Base-by-base conservation (phyloP, 2,888 invertebrate genomes). In the Isoperla grammatica region DNA sequence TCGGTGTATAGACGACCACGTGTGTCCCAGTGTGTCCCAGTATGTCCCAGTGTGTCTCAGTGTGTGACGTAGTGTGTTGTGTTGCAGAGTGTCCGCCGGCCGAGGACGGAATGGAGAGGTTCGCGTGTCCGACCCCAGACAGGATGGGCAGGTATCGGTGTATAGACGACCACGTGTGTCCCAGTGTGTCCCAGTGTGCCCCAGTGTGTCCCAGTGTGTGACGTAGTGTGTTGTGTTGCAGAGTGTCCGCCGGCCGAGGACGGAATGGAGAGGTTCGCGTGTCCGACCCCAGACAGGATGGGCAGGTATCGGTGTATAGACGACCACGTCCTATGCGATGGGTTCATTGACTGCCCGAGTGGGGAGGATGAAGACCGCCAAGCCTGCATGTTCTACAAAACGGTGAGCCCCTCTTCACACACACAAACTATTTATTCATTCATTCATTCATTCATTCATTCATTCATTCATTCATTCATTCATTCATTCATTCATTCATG, bases 331-430 rank as follows among this genome's bases (percentile, higher is more conserved):
- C 82, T 95, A 59, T 95, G 95, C 76, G 94, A 95, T 76, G 95
- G 94, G 65, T 95, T 93, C 79, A 87, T 92, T 74, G 94, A 95
- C 82, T 95, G 95, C 76, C 94, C 95, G 63, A 86, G 85, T 68
- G 92, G 90, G 63, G 94, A 95, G 75, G 95, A 95, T 74, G 95
- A 95, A 74, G 92, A 95, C 73, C 81, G 93, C 71, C 90, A 90
- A 75, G 87, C 90, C 70, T 95, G 95, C 81, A 93, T 95, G 93
- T 95, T 95, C 79, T 95, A 93, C 75, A 95, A 95, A 85, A 95
- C 94, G 85, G 95, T 95, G 78, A 82, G 84, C 62, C 57, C 13
- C 20, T n/a, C n/a, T n/a, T n/a, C n/a, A n/a, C n/a, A n/a, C n/a
- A n/a, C n/a, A n/a, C n/a, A n/a, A n/a, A n/a, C n/a, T n/a, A n/a